Evolutionary conservation across 2,888 invertebrate genomes (phyloP).

Genomic region (Polyommatus iphigenia): DNA sequence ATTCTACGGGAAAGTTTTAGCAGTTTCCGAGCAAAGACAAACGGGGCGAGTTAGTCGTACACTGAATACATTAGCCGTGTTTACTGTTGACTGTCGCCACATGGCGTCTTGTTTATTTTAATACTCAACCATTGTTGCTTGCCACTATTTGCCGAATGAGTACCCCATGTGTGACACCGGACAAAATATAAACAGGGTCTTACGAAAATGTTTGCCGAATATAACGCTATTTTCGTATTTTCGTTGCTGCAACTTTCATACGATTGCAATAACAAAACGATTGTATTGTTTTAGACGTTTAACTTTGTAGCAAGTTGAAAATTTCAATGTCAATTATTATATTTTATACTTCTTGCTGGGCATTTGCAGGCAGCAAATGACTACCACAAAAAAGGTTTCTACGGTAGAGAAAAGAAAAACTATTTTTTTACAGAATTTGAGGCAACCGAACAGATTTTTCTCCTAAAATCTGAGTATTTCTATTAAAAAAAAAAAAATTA

Average conservation of each 20-base stretch:
- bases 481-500: no score
- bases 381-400: no score
- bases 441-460: no score
- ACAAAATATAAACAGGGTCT: slow-evolving; percentile 22
- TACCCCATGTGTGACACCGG: slow-evolving; percentile 59
- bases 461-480: no score
- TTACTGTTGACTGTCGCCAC: slow-evolving; percentile 70
- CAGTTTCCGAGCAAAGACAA: slow-evolving; percentile 23
- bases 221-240: slow-evolving; percentile 36
- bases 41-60: slow-evolving; percentile 37
- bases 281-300: neutral
- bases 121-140: slow-evolving; percentile 76
- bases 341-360: no score
- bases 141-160: slow-evolving; percentile 67
- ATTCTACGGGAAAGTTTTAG: neutral
- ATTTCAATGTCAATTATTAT: neutral
- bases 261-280: neutral
- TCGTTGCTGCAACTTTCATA: neutral
- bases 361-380: no score
- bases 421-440: no score
- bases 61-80: slow-evolving; percentile 73
- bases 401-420: no score
- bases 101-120: slow-evolving; percentile 78
- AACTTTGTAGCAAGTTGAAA: neutral
- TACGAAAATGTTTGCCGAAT: slow-evolving; percentile 40